phyloP scores from a whole-genome alignment of 2,888 invertebrate species.

The Eremobia ochroleuca region DNA sequence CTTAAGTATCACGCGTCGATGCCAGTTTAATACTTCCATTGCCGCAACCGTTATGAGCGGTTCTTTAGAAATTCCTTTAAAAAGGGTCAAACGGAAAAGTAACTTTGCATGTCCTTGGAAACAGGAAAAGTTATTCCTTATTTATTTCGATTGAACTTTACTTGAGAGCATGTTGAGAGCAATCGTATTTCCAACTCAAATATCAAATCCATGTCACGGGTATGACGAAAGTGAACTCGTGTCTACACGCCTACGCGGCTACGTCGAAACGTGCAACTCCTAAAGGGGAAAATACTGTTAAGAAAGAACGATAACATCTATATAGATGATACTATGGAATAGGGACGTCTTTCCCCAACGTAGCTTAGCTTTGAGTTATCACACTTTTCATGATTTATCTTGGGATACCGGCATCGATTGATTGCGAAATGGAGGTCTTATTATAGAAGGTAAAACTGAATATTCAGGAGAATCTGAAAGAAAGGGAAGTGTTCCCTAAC shows the following conservation, averaged over 20 bases:
- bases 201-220: constrained; percentile 46
- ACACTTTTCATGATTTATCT: neutral
- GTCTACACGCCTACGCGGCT: constrained; percentile 16
- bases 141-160: constrained; percentile 20
- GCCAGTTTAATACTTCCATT: neutral
- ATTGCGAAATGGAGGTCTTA: neutral
- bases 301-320: constrained; percentile 12
- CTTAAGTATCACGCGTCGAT: neutral
- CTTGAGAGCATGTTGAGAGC: constrained; percentile 18
- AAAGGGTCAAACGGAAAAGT: neutral
- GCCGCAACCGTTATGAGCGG: neutral
- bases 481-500: neutral
- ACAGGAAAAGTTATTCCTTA: neutral
- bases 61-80: neutral
- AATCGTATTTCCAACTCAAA: constrained; percentile 41
- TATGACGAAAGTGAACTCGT: constrained; percentile 37
- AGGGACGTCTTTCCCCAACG: neutral
- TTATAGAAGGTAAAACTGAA: neutral
- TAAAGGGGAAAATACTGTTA: constrained; percentile 2
- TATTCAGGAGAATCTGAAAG: neutral
- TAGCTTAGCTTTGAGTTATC: neutral
- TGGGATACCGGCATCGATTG: neutral
- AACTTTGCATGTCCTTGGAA: neutral
- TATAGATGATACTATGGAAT: neutral
- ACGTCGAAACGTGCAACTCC: constrained; percentile 8